Evolutionary conservation across 2,113 vertebrate genomes (phyloP).

Genomic region (Acinonyx jubatus): DNA sequence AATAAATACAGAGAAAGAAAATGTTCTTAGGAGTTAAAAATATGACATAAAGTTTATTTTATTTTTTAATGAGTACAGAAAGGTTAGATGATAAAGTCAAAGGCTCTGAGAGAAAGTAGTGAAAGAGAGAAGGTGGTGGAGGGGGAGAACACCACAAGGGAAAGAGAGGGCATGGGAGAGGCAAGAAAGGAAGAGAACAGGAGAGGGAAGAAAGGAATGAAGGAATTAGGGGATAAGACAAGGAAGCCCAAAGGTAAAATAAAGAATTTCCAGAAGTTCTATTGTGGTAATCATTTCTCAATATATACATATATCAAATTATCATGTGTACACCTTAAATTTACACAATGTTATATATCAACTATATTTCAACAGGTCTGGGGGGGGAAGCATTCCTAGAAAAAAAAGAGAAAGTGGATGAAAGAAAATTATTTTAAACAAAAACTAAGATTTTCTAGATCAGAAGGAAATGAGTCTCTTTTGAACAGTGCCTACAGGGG

Average conservation of each 20-base stretch:
- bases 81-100: neutral
- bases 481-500: too few relatives aligned
- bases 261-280: slow-evolving; percentile 3
- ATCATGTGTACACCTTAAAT: neutral
- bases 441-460: neutral
- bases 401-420: neutral
- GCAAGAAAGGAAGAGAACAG: neutral
- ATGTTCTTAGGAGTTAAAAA: neutral
- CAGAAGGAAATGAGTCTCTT: neutral
- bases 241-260: neutral
- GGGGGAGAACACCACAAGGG: neutral
- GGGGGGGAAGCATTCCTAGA: neutral
- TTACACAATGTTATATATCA: neutral
- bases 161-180: neutral
- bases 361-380: neutral
- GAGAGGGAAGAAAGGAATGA: neutral
- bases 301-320: neutral
- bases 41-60: neutral
- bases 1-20: neutral
- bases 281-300: neutral
- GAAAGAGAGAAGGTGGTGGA: neutral
- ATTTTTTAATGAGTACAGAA: neutral
- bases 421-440: neutral
- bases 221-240: neutral
- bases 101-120: neutral